Evolutionary conservation across 2,888 invertebrate genomes (phyloP), one percentile per base, ranked within the genome.

Genomic region (Pollenia amentaria): DNA sequence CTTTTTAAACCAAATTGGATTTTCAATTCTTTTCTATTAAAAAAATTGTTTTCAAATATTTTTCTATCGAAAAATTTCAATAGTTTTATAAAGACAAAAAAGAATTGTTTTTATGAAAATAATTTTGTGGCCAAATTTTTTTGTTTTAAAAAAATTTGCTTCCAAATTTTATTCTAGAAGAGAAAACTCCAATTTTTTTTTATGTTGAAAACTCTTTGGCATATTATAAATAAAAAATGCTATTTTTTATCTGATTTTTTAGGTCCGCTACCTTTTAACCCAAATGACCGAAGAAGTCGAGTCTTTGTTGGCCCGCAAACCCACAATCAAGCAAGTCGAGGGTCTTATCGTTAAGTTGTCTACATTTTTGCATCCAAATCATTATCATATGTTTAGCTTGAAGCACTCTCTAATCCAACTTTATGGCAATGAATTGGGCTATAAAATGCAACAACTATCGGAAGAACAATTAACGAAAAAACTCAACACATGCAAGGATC

Each of bases 321-420:
- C 95, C 1, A 90, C 91, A 0, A 94, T 95, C 11, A 94, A 94
- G 12, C 95, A 94, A 87, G 92, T 96, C 84, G 96, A 96, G 89
- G 94, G 95, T 79, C 92, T 97, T 3, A 91, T 97, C 10, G 95
- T 95, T 67, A 96, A 97, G 89, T 93, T 97, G 73, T 95, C 96
- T 2, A 95, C 95, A 86, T 96, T 97, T 89, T 93, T 98, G 79
- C 97, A 98, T 93, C 96, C 96, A 0, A 96, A 97, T 91, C 98
- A 98, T 93, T 98, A 97, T 91, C 97, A 97, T 89, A 94, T 97
- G 88, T 97, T 97, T 90, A 95, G 96, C 0, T 95, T 97, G 10
- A 96, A 97, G 89, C 98, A 98, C 93, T 96, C 97, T 0, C 93
- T 98, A 44, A 94, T 97, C 73, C 98, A 98, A 91, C 92, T 97